Evolutionary conservation across 2,113 vertebrate genomes (phyloP).

Genomic region (Campylomormyrus tamandua): DNA sequence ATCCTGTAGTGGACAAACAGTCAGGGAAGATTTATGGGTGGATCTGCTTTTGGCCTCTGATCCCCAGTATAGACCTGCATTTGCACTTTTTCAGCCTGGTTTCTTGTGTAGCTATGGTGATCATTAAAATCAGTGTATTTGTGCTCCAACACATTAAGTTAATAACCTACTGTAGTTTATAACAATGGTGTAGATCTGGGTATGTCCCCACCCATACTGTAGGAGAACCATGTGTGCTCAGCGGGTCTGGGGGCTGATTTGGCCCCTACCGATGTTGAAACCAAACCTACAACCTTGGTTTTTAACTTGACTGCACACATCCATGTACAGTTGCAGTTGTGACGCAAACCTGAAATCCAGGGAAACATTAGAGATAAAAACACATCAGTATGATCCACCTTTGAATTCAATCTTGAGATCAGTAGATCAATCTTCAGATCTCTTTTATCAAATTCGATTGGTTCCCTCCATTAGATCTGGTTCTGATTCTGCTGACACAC

Average conservation of each 20-base stretch:
- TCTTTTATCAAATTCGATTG: neutral
- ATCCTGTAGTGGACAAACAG: neutral
- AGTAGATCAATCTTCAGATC: neutral
- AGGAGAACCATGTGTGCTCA: neutral
- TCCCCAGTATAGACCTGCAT: neutral
- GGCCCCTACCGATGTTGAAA: neutral
- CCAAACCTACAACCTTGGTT: neutral
- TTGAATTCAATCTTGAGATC: neutral
- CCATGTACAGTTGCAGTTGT: neutral
- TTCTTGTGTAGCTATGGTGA: neutral
- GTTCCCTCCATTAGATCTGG: neutral
- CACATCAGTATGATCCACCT: neutral
- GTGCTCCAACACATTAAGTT: neutral
- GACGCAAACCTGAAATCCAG: neutral
- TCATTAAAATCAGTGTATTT: neutral
- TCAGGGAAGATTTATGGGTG: neutral
- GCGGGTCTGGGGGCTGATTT: neutral
- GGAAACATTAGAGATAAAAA: neutral
- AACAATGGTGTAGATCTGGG: neutral
- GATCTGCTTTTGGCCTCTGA: neutral
- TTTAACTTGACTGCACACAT: neutral
- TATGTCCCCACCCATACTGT: neutral
- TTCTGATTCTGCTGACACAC: neutral
- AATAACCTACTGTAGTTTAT: neutral
- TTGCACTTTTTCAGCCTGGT: neutral